Evolutionary conservation across 2,797 vertebrate genomes (phyloP), one percentile per base, ranked within the genome.

Genomic region (Odontamblyopus rebecca): DNA sequence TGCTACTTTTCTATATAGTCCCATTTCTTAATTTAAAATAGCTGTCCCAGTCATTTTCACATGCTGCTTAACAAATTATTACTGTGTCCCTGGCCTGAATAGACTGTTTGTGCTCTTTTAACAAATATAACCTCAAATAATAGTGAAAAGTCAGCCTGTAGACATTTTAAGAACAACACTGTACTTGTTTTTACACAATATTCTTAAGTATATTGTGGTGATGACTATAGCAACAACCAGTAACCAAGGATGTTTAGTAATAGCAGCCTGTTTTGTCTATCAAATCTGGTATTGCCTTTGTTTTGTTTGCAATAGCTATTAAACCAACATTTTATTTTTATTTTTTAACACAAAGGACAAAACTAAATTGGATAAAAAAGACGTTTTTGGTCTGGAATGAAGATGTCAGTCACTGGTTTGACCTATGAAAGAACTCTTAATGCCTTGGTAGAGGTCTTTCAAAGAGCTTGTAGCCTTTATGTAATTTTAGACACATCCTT

Each of bases 61-160:
- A 11, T 74, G 23, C 12, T 54, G 71, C 67, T 41, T 51, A 2
- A 60, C 19, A 68, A 18, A 51, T 38, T 16, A 6, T 26, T 1
- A 66, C 54, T 15, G 19, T 53, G 35, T 57, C 19, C 54, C 11
- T 41, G 15, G 0, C 61, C 32, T 72, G 62, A 67, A 44, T 61
- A 61, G 57, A 69, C 57, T 23, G 1, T 68, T 19, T 72, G 30
- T 64, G 13, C 13, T 6, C 26, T 35, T 67, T 41, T 2, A 68
- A 48, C 70, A 41, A 68, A 44, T 53, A 41, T 57, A 5, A 27
- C 69, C 4, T 61, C 30, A 19, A 44, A 63, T 41, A 41, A 63
- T 41, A 44, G 23, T 23, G 0, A 13, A 41, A 44, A 6, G 7
- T 26, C 35, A 44, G 38, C 63, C 38, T 27, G 66, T 35, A 68